Conservation (phyloP, 2,797 vertebrate species). For the Cirrhinus mrigala region DNA sequence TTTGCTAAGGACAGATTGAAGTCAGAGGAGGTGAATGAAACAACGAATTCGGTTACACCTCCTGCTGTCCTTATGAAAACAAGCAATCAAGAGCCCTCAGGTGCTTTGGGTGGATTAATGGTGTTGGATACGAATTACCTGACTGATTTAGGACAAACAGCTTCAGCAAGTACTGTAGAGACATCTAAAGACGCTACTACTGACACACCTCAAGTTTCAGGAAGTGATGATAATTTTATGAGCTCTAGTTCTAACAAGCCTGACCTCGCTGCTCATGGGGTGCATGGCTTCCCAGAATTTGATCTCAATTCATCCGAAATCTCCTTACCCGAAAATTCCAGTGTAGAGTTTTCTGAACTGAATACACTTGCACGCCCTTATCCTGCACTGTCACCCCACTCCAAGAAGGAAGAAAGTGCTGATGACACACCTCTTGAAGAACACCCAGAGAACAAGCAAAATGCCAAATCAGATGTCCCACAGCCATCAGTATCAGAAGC, state of each 20-base stretch:
- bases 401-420: slow-evolving; percentile 11
- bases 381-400: neutral
- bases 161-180: slow-evolving; percentile 27
- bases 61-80: slow-evolving; percentile 1
- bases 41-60: slow-evolving; percentile 19
- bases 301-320: slow-evolving; percentile 31
- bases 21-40: slow-evolving; percentile 63
- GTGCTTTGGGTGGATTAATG: slow-evolving; percentile 20
- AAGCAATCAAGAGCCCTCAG: slow-evolving; percentile 4
- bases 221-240: slow-evolving; percentile 42
- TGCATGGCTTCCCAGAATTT: slow-evolving; percentile 7
- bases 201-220: slow-evolving; percentile 31
- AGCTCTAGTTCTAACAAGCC: slow-evolving; percentile 26
- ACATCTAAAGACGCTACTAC: neutral
- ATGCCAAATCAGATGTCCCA: neutral
- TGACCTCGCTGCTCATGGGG: slow-evolving; percentile 9
- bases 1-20: slow-evolving; percentile 87
- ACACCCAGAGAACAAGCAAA: neutral
- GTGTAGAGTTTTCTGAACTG: slow-evolving; percentile 54
- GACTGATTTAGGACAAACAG: slow-evolving; percentile 29
- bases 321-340: slow-evolving; percentile 45
- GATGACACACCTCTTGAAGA: neutral
- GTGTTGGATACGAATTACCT: neutral
- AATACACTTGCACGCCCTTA: slow-evolving; percentile 51
- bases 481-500: neutral